Percentiles rank a stretch among this genome's conserved stretches.
Conservation (phyloP, 2,888 invertebrate species). For the Pristionchus exspectatus region DNA sequence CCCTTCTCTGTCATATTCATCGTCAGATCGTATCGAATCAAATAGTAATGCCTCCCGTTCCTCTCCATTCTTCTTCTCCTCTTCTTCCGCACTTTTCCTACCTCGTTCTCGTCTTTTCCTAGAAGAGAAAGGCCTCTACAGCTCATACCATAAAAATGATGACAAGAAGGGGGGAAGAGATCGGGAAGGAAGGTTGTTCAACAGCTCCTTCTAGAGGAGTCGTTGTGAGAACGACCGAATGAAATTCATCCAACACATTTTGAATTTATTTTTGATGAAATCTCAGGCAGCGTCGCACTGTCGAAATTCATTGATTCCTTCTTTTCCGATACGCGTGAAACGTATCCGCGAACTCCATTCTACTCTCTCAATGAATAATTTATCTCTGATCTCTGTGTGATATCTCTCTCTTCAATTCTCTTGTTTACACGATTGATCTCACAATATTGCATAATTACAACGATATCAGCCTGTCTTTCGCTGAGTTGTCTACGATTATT, state of each 20-base stretch:
- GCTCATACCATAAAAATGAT: constrained; percentile 40
- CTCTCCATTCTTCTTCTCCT: not conserved
- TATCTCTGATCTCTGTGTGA: not conserved
- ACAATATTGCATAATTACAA: not conserved
- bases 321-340: not conserved
- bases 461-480: not conserved
- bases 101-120: not conserved
- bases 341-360: not conserved
- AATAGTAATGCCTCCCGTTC: constrained; percentile 36
- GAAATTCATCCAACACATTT: not conserved
- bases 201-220: not conserved
- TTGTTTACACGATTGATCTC: not conserved
- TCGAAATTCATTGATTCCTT: not conserved
- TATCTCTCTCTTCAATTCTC: not conserved
- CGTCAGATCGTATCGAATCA: not conserved
- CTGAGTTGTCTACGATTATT: not conserved
- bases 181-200: not conserved
- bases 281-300: too few species aligned
- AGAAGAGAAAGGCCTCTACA: not conserved
- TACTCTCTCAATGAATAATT: not conserved
- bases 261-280: not conserved
- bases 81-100: not conserved
- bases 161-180: not conserved
- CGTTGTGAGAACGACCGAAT: not conserved
- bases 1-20: not conserved